A percentile compares a stretch with the other conserved stretches of the same genome.
Evolutionary conservation across 2,888 invertebrate species (phyloP).

Genomic region (Neoitamus cyanurus): DNA sequence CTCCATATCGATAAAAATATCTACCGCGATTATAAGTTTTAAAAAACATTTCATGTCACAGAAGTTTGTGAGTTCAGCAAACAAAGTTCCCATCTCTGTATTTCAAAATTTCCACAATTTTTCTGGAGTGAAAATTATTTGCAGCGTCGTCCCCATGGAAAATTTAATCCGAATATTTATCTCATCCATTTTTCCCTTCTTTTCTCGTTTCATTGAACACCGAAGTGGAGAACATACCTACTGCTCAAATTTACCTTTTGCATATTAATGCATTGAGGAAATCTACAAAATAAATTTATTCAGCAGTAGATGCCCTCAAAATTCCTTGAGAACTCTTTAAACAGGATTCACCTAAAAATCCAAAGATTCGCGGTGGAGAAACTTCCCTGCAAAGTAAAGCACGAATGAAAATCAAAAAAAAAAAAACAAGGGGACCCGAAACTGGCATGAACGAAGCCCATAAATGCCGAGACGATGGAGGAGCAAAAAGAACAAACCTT

Average conservation of each 20-base stretch:
- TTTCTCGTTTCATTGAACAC: not conserved
- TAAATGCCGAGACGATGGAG: not conserved
- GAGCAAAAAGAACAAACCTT: not conserved
- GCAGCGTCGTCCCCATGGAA: not conserved
- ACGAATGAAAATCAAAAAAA: not conserved
- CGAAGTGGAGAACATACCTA: not conserved
- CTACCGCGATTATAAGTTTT: no score
- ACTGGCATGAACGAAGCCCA: not conserved
- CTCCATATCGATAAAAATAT: no score
- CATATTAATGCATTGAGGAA: not conserved
- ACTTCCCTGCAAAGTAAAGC: not conserved
- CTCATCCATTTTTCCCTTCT: not conserved
- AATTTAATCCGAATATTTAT: not conserved
- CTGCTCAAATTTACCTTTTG: not conserved
- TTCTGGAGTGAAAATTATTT: not conserved
- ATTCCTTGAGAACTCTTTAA: not conserved
- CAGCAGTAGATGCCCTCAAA: not conserved
- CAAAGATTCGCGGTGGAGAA: not conserved
- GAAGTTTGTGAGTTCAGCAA: no score
- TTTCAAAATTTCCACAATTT: no score
- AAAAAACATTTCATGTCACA: no score
- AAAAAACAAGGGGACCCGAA: not conserved
- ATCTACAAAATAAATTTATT: not conserved
- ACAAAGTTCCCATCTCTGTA: no score
- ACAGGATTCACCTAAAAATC: not conserved